Evolutionary conservation across 1,140 invertebrate genomes (phyloP).

Genomic region (Amyelois transitella): DNA sequence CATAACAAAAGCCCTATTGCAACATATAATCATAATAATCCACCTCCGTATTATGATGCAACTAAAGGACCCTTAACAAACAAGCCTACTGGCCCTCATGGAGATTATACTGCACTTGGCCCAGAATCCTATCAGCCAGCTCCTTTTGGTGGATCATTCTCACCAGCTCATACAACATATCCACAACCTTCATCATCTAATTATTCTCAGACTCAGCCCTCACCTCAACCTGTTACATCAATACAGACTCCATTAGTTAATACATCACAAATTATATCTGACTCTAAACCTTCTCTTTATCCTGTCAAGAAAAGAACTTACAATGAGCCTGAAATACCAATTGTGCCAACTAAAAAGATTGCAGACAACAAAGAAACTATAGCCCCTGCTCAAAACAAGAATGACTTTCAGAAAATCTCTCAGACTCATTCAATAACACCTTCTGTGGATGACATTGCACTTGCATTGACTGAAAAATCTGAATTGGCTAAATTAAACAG

Average conservation of each 20-base stretch:
- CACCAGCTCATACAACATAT: constrained; percentile 53
- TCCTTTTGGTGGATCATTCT: constrained; percentile 64
- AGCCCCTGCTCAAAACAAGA: constrained; percentile 22
- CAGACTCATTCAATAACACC: constrained; percentile 28
- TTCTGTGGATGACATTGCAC: constrained; percentile 56
- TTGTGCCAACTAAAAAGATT: constrained; percentile 21
- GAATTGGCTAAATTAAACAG: constrained; percentile 46
- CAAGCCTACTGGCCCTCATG: constrained; percentile 42
- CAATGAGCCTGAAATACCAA: constrained; percentile 63
- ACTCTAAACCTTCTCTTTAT: constrained; percentile 53
- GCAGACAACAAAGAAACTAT: constrained; percentile 29
- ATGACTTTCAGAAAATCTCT: constrained; percentile 35
- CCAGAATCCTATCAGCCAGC: constrained; percentile 66
- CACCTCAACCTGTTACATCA: constrained; percentile 34
- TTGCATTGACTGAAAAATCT: constrained; percentile 56
- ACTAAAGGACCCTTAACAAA: constrained; percentile 64
- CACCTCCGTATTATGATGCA: constrained; percentile 72
- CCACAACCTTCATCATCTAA: constrained; percentile 37
- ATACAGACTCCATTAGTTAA: constrained; percentile 13
- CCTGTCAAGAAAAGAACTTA: constrained; percentile 77
- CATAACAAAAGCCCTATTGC: constrained; percentile 67
- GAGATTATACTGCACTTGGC: constrained; percentile 49
- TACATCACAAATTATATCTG: constrained; percentile 24
- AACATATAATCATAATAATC: constrained; percentile 57
- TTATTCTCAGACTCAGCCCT: constrained; percentile 50